Conservation (phyloP, 2,888 invertebrate species). For the Ferdinandea cuprea region DNA sequence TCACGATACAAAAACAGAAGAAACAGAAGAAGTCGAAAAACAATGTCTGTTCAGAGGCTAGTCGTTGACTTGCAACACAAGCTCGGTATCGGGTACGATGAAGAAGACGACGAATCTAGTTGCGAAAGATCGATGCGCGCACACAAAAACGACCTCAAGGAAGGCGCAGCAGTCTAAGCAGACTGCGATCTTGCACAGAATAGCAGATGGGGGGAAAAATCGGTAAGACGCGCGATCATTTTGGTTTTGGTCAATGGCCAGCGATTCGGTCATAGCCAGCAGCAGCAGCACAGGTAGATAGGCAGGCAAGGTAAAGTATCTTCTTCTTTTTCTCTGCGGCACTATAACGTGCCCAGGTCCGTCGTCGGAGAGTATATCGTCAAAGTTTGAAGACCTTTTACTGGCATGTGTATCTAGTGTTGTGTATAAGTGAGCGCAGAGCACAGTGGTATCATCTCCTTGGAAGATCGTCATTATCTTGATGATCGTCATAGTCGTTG, state of each 20-base stretch:
- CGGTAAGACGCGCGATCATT: conserved; percentile 15
- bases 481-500: conserved; percentile 27
- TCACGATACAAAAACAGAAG: conserved; percentile 27
- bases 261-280: conserved; percentile 35
- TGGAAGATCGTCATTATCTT: conserved; percentile 51
- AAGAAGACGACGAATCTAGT: conserved; percentile 38
- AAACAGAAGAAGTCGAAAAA: background rate
- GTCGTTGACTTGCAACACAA: conserved; percentile 23
- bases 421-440: too few relatives aligned
- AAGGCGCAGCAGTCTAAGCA: conserved; percentile 12
- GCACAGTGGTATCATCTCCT: conserved; percentile 47
- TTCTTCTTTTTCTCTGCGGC: conserved; percentile 23
- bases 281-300: conserved; percentile 29
- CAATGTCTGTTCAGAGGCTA: conserved; percentile 12
- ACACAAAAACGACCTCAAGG: conserved; percentile 50
- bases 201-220: too few relatives aligned
- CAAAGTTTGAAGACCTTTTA: conserved; percentile 69
- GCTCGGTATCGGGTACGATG: background rate
- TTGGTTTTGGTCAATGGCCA: conserved; percentile 72
- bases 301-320: conserved; percentile 31
- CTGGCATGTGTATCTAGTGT: conserved; percentile 11
- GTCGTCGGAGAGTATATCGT: conserved; percentile 10
- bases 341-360: conserved; percentile 25
- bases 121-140: conserved; percentile 60
- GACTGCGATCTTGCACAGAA: conserved; percentile 31